Evolutionary conservation across 2,888 invertebrate species (phyloP).

Genomic region (Bedellia somnulentella): DNA sequence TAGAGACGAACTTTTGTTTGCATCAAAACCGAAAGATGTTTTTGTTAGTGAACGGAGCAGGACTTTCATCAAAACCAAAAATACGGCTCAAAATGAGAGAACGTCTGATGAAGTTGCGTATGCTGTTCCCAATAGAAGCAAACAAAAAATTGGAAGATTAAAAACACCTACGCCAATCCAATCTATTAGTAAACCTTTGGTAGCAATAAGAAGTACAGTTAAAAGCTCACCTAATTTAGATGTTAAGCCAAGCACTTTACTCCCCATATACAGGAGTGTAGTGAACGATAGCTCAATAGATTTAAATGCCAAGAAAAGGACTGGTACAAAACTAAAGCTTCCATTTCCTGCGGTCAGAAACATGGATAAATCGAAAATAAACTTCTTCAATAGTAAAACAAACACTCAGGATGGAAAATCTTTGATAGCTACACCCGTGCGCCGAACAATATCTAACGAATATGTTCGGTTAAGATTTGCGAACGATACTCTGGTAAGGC

Average conservation of each 20-base stretch:
- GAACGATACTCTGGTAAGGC: slow-evolving; percentile 42
- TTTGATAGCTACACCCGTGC: slow-evolving; percentile 35
- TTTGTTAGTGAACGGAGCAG: slow-evolving; percentile 29
- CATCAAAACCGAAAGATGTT: slow-evolving; percentile 23
- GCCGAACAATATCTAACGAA: slow-evolving; percentile 54
- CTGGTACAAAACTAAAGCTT: slow-evolving; percentile 34
- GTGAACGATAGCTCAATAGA: slow-evolving; percentile 25
- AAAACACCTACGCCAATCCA: slow-evolving; percentile 34
- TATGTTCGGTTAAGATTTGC: slow-evolving; percentile 47
- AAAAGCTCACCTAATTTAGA: slow-evolving; percentile 24
- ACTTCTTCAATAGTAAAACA: slow-evolving; percentile 41
- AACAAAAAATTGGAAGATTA: slow-evolving; percentile 29
- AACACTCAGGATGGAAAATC: slow-evolving; percentile 27
- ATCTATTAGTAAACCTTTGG: slow-evolving; percentile 35
- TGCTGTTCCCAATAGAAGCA: slow-evolving; percentile 21
- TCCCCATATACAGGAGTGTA: slow-evolving; percentile 40
- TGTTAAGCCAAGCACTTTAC: slow-evolving; percentile 33
- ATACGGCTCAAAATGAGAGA: slow-evolving; percentile 18
- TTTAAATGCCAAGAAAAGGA: slow-evolving; percentile 28
- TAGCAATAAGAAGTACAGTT: slow-evolving; percentile 24
- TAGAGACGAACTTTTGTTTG: slow-evolving; percentile 21
- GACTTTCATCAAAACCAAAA: slow-evolving; percentile 33
- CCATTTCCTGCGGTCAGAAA: slow-evolving; percentile 42
- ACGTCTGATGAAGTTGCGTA: slow-evolving; percentile 18
- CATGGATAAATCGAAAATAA: slow-evolving; percentile 48